These are phyloP conservation scores for Lasioglossum malachurum DNA, from an alignment of 2,888 invertebrate species.

Conservation along the genomic window DNA sequence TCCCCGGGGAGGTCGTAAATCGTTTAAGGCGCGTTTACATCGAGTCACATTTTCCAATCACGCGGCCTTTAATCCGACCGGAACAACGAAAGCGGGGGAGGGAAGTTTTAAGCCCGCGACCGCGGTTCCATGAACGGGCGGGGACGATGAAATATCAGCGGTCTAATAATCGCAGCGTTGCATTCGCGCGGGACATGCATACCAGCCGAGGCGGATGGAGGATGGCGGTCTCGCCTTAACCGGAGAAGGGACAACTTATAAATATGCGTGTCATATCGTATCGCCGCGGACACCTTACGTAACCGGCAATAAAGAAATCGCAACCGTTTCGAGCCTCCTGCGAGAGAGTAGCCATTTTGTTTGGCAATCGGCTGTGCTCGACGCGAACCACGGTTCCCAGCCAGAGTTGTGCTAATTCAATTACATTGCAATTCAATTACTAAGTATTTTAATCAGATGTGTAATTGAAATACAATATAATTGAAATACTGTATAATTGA, in stretches of 20 bases:
- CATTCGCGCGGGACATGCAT: conserved; percentile 22
- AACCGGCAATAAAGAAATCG: conserved; percentile 20
- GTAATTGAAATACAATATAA: too few relatives aligned
- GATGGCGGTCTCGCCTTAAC: neutral
- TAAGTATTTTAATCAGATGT: too few relatives aligned
- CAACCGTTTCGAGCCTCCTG: neutral
- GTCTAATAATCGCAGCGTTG: conserved; percentile 29
- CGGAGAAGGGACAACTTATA: conserved; percentile 20
- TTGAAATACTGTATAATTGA: too few relatives aligned
- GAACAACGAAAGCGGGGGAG: neutral
- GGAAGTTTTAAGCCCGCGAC: conserved; percentile 12
- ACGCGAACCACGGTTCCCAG: neutral
- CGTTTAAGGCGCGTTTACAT: conserved; percentile 30
- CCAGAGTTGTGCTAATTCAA: too few relatives aligned
- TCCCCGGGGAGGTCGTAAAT: conserved; percentile 34
- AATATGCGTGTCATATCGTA: conserved; percentile 30
- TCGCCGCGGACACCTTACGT: conserved; percentile 13
- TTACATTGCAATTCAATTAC: too few relatives aligned
- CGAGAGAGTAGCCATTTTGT: neutral
- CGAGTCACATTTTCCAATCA: conserved; percentile 35
- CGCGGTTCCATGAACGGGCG: neutral
- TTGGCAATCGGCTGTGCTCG: neutral
- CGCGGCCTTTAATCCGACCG: conserved; percentile 13
- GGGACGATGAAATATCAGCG: conserved; percentile 23
- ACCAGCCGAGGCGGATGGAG: neutral